phyloP scores from a whole-genome alignment of 1,140 invertebrate species.

The Amyelois transitella region DNA sequence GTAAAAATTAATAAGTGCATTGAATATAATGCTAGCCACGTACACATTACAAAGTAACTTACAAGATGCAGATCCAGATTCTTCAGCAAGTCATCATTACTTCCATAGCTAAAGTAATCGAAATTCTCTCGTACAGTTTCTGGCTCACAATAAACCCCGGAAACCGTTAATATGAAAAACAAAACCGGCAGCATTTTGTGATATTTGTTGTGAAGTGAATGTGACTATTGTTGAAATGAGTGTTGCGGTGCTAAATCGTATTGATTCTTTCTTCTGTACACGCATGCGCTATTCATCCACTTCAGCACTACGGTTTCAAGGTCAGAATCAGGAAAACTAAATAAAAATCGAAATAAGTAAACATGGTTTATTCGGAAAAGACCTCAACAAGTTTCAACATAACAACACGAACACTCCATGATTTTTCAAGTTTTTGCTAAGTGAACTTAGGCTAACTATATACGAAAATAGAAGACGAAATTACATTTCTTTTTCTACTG shows the following conservation, averaged over 20 bases:
- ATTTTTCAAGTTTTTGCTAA: background rate
- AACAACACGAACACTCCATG: constrained; percentile 5
- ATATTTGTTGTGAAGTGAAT: constrained; percentile 41
- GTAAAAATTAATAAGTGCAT: background rate
- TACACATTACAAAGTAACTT: constrained; percentile 22
- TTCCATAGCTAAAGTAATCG: constrained; percentile 61
- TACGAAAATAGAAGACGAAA: constrained; percentile 65
- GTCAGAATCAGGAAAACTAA: constrained; percentile 24
- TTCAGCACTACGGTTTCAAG: constrained; percentile 31
- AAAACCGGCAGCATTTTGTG: constrained; percentile 48
- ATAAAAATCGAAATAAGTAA: constrained; percentile 28
- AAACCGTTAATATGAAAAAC: constrained; percentile 31
- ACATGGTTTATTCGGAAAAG: constrained; percentile 46
- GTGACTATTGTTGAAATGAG: constrained; percentile 23
- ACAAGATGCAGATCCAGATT: constrained; percentile 54
- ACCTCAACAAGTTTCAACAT: constrained; percentile 41
- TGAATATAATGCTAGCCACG: background rate
- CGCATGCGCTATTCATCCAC: constrained; percentile 49
- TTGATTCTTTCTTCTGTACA: constrained; percentile 46
- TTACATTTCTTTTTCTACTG: constrained; percentile 56
- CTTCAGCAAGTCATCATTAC: constrained; percentile 51
- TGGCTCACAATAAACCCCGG: constrained; percentile 51
- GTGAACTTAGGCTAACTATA: constrained; percentile 39
- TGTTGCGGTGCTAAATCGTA: constrained; percentile 34
- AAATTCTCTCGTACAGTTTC: constrained; percentile 64